Evolutionary conservation across 1,140 invertebrate species (phyloP).

Genomic region (Zaprionus vittiger): DNA sequence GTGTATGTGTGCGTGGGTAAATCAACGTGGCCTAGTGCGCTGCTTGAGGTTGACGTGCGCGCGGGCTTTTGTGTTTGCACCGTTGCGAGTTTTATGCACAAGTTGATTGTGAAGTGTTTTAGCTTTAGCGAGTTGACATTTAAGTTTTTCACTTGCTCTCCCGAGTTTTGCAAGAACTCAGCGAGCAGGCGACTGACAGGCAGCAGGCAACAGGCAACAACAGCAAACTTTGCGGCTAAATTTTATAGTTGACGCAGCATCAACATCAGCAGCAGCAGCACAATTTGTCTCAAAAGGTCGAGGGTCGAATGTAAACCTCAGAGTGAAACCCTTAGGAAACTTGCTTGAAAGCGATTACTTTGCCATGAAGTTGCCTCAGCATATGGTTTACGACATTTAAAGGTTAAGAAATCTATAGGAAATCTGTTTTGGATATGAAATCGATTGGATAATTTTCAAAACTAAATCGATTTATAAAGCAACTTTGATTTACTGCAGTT

Average conservation of each 20-base stretch:
- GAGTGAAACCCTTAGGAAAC: slow-evolving; percentile 6
- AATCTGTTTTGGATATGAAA: background rate
- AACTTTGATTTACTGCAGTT: background rate
- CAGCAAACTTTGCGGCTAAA: slow-evolving; percentile 24
- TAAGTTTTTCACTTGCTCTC: slow-evolving; percentile 60
- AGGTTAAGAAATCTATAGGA: background rate
- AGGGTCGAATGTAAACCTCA: background rate
- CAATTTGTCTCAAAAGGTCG: slow-evolving; percentile 9
- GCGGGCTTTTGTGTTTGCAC: slow-evolving; percentile 64
- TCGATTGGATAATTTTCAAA: background rate
- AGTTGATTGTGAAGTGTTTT: slow-evolving; percentile 68
- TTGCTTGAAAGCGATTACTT: background rate
- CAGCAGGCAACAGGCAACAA: slow-evolving; percentile 7
- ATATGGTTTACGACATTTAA: background rate
- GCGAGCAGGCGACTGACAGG: slow-evolving; percentile 24
- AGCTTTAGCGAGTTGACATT: slow-evolving; percentile 78
- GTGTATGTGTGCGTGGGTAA: slow-evolving; percentile 39
- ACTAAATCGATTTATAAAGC: background rate
- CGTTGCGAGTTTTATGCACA: slow-evolving; percentile 71
- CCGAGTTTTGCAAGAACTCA: slow-evolving; percentile 28
- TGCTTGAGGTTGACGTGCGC: slow-evolving; percentile 76
- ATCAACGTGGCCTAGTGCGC: slow-evolving; percentile 79
- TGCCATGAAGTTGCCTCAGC: background rate
- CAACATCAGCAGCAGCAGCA: background rate
- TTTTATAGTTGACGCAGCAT: slow-evolving; percentile 29